Evolutionary conservation across 1,140 invertebrate species (phyloP).

Genomic region (Diorhabda carinulata): DNA sequence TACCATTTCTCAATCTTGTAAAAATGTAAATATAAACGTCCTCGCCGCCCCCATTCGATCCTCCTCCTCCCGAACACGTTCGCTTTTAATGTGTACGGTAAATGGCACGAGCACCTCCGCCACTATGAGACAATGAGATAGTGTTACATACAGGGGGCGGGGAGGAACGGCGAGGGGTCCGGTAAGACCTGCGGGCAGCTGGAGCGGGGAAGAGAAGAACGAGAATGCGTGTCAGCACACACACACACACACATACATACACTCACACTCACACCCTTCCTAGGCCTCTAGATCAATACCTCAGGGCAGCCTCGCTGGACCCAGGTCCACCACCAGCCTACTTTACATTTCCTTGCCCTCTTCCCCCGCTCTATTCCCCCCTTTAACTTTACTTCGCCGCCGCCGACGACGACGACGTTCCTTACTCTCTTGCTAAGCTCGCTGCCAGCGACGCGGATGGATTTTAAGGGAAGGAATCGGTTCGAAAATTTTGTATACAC

Average conservation of each 20-base stretch:
- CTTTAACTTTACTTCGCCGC: constrained; percentile 10
- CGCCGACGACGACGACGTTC: constrained; percentile 17
- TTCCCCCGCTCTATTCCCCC: constrained; percentile 26
- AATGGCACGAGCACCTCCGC: constrained; percentile 9
- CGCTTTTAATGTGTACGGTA: constrained; percentile 17
- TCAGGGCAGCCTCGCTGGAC: constrained; percentile 47
- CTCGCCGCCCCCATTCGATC: background rate
- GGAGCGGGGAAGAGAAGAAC: constrained; percentile 27
- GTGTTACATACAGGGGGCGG: constrained; percentile 40
- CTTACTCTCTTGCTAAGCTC: constrained; percentile 39
- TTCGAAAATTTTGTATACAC: background rate
- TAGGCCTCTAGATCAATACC: constrained; percentile 47
- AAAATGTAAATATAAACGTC: background rate
- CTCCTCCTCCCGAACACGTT: background rate
- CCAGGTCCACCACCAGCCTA: constrained; percentile 48
- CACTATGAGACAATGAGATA: constrained; percentile 36
- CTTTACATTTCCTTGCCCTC: constrained; percentile 45
- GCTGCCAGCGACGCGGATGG: constrained; percentile 32
- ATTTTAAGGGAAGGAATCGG: constrained; percentile 23
- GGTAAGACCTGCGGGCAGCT: constrained; percentile 24
- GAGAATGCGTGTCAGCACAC: constrained; percentile 46
- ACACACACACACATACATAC: constrained; percentile 29
- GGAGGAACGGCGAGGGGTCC: constrained; percentile 25
- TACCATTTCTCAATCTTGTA: too few relatives aligned
- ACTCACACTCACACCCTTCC: constrained; percentile 28